Evolutionary conservation across 2,888 invertebrate species (phyloP).

Genomic region (Nematopogon swammerdamellus): DNA sequence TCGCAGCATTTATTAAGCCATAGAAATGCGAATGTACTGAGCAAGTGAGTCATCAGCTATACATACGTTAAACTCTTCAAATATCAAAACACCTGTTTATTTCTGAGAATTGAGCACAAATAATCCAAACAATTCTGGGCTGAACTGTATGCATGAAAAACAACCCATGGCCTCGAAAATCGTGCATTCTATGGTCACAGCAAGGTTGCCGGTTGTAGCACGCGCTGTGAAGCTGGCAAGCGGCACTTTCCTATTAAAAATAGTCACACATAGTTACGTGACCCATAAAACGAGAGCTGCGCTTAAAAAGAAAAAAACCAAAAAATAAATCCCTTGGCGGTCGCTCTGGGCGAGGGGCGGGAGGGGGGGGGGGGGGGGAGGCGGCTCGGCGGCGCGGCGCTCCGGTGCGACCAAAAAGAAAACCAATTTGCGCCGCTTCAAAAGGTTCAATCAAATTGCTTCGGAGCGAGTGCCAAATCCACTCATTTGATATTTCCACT

Average conservation of each 20-base stretch:
- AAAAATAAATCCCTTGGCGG: conserved; percentile 18
- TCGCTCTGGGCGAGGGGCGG: conserved; percentile 23
- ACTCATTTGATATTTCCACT: conserved; percentile 54
- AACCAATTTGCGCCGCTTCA: conserved; percentile 55
- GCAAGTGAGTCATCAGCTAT: no score
- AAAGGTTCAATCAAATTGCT: conserved; percentile 36
- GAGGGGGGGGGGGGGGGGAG: conserved; percentile 14
- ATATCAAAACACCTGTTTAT: no score
- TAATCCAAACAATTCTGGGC: no score
- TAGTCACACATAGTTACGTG: conserved; percentile 53
- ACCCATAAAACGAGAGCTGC: conserved; percentile 52
- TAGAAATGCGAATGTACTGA: no score
- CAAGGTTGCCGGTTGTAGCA: no score
- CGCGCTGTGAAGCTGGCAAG: not conserved
- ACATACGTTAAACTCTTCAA: no score
- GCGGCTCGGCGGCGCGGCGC: conserved; percentile 17
- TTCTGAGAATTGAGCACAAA: no score
- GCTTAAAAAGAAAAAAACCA: conserved; percentile 45
- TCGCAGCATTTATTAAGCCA: no score
- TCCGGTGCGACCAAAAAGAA: conserved; percentile 41
- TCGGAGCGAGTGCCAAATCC: conserved; percentile 29
- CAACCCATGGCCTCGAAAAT: no score
- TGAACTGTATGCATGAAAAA: no score
- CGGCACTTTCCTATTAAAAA: conserved; percentile 39
- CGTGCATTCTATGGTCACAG: no score